Conservation (phyloP, 2,113 vertebrate genomes). For the Azemiops feae region DNA sequence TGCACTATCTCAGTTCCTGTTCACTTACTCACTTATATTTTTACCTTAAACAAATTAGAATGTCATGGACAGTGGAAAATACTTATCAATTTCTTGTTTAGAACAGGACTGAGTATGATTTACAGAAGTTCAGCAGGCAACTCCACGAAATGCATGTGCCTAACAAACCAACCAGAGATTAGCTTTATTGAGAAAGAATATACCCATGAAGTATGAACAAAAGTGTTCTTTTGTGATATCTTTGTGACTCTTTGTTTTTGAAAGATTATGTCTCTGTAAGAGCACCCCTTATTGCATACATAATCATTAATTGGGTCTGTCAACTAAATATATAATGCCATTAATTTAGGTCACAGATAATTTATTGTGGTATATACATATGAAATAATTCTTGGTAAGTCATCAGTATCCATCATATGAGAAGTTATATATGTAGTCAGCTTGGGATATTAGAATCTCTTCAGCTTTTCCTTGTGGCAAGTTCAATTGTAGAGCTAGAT, state of each 20-base stretch:
- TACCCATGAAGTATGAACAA: not conserved
- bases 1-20: not conserved
- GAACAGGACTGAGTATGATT: not conserved
- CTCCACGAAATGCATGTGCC: not conserved
- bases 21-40: not conserved
- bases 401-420: not conserved
- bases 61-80: not conserved
- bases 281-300: not conserved
- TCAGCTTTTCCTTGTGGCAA: not conserved
- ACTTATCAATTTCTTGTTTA: not conserved
- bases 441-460: not conserved
- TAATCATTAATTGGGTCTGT: not conserved
- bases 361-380: not conserved
- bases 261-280: not conserved
- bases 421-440: not conserved
- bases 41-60: not conserved
- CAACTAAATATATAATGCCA: not conserved
- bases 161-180: not conserved
- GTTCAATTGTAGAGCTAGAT: not conserved
- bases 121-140: not conserved
- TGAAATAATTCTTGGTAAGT: not conserved
- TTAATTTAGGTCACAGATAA: not conserved
- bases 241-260: not conserved
- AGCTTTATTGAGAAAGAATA: not conserved
- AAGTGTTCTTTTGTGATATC: not conserved